Evolutionary conservation across 2,888 invertebrate species (phyloP).

Genomic region (Unio pictorum): DNA sequence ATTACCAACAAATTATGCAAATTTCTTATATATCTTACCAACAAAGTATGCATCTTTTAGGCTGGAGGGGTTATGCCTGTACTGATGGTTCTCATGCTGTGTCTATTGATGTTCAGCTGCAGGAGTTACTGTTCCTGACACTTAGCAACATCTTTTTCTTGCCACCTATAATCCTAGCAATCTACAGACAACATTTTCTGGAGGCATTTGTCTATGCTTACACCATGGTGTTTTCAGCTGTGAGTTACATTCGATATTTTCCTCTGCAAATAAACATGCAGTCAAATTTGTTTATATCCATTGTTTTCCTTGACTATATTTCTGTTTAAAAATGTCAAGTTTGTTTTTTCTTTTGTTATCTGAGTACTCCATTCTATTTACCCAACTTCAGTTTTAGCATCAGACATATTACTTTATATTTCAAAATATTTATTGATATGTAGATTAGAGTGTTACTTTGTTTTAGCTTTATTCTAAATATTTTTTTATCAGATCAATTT

Average conservation of each 20-base stretch:
- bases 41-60: conserved; percentile 58
- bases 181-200: conserved; percentile 82
- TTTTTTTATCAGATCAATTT: too few relatives aligned
- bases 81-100: conserved; percentile 84
- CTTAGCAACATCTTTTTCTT: conserved; percentile 87
- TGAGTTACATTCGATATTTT: conserved; percentile 16
- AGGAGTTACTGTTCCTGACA: conserved; percentile 82
- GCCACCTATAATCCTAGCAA: conserved; percentile 83
- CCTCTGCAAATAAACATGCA: too few relatives aligned
- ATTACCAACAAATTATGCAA: neutral
- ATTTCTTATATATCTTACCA: neutral
- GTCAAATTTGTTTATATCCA: neutral
- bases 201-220: conserved; percentile 86
- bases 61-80: conserved; percentile 85
- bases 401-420: too few relatives aligned
- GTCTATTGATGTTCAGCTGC: conserved; percentile 78
- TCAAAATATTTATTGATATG: too few relatives aligned
- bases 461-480: too few relatives aligned
- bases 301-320: neutral
- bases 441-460: too few relatives aligned
- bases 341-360: neutral
- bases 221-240: conserved; percentile 79
- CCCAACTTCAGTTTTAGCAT: neutral
- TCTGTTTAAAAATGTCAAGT: neutral
- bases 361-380: neutral